Evolutionary conservation across 2,113 vertebrate species (phyloP).

Genomic region (Hippocampus barbouri): DNA sequence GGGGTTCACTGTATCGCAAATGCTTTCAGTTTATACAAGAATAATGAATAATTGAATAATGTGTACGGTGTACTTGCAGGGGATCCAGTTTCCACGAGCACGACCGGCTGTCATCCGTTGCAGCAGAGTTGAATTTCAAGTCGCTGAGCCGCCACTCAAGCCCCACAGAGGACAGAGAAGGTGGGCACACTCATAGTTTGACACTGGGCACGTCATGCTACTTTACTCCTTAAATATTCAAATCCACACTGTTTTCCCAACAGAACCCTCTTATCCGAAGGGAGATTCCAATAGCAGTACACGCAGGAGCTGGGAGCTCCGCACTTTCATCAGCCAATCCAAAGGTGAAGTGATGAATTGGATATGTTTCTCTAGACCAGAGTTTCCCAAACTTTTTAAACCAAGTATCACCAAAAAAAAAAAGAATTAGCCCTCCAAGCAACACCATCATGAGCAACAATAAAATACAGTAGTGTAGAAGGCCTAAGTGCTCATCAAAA

Average conservation of each 20-base stretch:
- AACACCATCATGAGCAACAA: not conserved
- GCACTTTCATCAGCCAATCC: conserved; percentile 88
- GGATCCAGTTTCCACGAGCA: conserved; percentile 91
- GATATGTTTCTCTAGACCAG: not conserved
- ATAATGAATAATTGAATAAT: conserved; percentile 3
- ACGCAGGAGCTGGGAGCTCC: conserved; percentile 92
- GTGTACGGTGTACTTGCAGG: conserved; percentile 63
- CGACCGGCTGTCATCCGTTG: conserved; percentile 88
- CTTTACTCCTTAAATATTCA: not conserved
- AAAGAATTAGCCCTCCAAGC: not conserved
- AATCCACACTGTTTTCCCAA: conserved; percentile 1
- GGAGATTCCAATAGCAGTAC: conserved; percentile 75
- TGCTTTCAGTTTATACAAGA: not conserved
- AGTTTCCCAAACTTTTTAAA: not conserved
- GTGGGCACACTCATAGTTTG: conserved; percentile 59
- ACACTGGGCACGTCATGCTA: not conserved
- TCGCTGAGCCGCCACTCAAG: conserved; percentile 97
- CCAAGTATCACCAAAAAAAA: not conserved
- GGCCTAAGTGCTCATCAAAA: not conserved
- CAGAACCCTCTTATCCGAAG: conserved; percentile 91
- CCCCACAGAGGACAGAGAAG: conserved; percentile 93
- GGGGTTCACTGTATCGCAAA: not conserved
- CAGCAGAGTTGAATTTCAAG: conserved; percentile 89
- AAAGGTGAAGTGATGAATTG: conserved; percentile 73
- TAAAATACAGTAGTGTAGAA: not conserved